These are phyloP conservation scores for Melipona quadrifasciata DNA, from an alignment of 1,140 invertebrate species.

Conservation along the genomic window DNA sequence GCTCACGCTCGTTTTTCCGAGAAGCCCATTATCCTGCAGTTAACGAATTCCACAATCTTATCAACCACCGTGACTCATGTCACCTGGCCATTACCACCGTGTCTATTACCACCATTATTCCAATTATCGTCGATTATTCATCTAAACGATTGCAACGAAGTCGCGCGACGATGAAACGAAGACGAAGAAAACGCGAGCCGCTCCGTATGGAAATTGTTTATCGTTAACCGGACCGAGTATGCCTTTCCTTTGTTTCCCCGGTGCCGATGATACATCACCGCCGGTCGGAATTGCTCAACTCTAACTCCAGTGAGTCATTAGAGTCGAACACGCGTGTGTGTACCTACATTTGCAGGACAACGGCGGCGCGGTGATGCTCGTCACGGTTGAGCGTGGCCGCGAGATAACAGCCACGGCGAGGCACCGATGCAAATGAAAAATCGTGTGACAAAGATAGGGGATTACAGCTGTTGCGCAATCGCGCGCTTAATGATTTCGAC, in stretches of 20 bases:
- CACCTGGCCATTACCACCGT: background rate
- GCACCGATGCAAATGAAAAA: conserved; percentile 53
- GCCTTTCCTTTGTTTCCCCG: conserved; percentile 38
- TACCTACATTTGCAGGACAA: conserved; percentile 19
- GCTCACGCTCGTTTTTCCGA: background rate
- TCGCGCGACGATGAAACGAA: background rate
- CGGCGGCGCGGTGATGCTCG: conserved; percentile 18
- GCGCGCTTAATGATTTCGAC: conserved; percentile 42
- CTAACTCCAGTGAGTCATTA: conserved; percentile 39
- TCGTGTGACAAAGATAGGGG: conserved; percentile 46
- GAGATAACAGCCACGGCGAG: conserved; percentile 38
- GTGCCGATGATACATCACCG: conserved; percentile 30
- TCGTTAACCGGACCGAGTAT: conserved; percentile 12
- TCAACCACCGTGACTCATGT: background rate
- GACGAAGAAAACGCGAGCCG: conserved; percentile 23
- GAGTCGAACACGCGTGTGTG: conserved; percentile 12
- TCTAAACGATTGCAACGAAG: background rate
- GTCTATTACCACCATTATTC: background rate
- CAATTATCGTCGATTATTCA: background rate
- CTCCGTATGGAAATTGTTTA: conserved; percentile 38
- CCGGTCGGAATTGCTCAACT: conserved; percentile 36
- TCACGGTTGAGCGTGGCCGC: conserved; percentile 34
- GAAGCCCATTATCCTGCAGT: background rate
- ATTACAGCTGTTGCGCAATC: conserved; percentile 49
- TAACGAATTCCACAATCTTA: background rate